A percentile compares a stretch with the other conserved stretches of the same genome.
Conservation (phyloP, 2,888 invertebrate species). For the Rhogogaster chlorosoma region DNA sequence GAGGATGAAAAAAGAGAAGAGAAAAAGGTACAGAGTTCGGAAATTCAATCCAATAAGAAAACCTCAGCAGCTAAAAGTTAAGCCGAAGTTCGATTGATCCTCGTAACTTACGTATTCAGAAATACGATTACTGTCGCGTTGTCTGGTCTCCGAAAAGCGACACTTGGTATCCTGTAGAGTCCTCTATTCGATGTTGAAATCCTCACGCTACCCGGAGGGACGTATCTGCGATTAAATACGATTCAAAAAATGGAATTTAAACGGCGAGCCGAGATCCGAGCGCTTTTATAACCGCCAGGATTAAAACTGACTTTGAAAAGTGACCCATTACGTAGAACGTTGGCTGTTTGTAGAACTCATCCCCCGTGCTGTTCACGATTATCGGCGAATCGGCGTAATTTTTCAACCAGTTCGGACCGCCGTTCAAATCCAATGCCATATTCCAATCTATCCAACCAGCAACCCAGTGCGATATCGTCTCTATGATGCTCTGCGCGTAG, state of each 20-base stretch:
- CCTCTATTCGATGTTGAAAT: slow-evolving; percentile 47
- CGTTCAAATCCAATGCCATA: slow-evolving; percentile 84
- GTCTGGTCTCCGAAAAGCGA: slow-evolving; percentile 54
- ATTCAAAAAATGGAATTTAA: background rate
- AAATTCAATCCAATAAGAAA: background rate
- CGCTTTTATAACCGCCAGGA: background rate
- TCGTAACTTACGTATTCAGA: slow-evolving; percentile 26
- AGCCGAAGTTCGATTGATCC: background rate
- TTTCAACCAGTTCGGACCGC: slow-evolving; percentile 89
- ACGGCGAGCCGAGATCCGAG: background rate
- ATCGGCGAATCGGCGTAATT: slow-evolving; percentile 91
- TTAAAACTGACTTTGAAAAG: slow-evolving; percentile 75
- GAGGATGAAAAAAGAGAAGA: background rate
- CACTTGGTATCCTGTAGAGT: slow-evolving; percentile 11
- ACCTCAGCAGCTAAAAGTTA: background rate
- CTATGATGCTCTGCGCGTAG: slow-evolving; percentile 84
- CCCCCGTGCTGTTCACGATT: slow-evolving; percentile 79
- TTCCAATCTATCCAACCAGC: slow-evolving; percentile 95
- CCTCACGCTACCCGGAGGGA: slow-evolving; percentile 53
- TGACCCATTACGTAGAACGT: slow-evolving; percentile 92
- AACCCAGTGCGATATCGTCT: slow-evolving; percentile 85
- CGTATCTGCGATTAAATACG: slow-evolving; percentile 48
- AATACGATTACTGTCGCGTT: slow-evolving; percentile 48
- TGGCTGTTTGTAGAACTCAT: slow-evolving; percentile 92
- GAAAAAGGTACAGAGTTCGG: background rate